Conservation (phyloP, 2,113 vertebrate species). For the Candoia aspera region DNA sequence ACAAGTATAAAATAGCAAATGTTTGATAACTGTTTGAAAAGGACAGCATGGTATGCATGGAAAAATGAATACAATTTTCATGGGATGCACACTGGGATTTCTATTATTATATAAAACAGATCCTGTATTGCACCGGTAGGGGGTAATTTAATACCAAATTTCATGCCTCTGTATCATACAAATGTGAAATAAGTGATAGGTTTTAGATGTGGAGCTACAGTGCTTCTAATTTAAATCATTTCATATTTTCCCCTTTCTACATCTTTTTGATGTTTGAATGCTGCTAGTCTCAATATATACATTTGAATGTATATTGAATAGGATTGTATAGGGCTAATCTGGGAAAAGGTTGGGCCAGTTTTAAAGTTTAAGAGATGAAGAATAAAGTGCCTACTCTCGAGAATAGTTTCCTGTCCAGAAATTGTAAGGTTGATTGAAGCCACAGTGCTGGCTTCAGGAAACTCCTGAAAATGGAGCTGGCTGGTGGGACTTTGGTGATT, state of each 20-base stretch:
- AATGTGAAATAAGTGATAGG: neutral
- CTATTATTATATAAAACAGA: conserved; percentile 15
- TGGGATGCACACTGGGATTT: neutral
- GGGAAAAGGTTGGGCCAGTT: too few relatives aligned
- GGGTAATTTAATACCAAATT: neutral
- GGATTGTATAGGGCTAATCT: neutral
- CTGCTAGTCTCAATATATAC: neutral
- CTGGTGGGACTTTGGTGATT: neutral
- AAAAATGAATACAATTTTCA: neutral
- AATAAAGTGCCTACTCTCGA: neutral
- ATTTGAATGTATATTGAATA: neutral
- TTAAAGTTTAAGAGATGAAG: neutral
- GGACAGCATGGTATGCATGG: neutral
- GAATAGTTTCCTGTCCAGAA: neutral
- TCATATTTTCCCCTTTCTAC: neutral
- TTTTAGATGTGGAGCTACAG: neutral
- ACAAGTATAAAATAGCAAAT: conserved; percentile 17
- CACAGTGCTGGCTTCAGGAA: neutral
- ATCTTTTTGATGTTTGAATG: neutral
- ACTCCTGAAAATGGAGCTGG: neutral
- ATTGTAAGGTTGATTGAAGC: neutral
- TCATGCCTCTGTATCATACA: neutral
- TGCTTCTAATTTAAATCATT: neutral
- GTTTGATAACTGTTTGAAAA: conserved; percentile 22
- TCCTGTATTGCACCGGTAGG: neutral